A percentile compares a stretch with the other conserved stretches of the same genome.
Conservation (phyloP, 2,797 vertebrate genomes). For the Danio aesculapii region DNA sequence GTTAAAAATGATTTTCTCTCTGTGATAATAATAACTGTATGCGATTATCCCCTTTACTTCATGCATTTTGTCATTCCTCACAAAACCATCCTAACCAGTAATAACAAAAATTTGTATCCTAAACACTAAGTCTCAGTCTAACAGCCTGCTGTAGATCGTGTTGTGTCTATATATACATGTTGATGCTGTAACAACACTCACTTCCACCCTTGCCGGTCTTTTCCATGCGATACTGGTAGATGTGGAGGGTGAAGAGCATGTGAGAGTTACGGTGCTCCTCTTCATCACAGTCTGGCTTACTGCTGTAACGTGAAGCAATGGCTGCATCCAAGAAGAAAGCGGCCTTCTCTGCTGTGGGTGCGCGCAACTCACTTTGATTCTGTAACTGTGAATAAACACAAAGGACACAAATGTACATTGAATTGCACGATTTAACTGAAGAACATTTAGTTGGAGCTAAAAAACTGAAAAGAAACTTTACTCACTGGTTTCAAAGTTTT, state of each 20-base stretch:
- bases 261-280: constrained; percentile 95
- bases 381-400: constrained; percentile 83
- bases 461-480: too few species aligned
- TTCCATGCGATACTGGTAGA: constrained; percentile 99
- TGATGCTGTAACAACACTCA: constrained; percentile 74
- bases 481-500: too few species aligned
- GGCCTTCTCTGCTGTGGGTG: constrained; percentile 94
- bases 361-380: constrained; percentile 95
- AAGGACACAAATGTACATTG: neutral
- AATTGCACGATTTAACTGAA: neutral
- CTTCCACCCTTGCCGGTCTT: constrained; percentile 97
- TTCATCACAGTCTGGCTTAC: constrained; percentile 84
- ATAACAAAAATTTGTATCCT: neutral
- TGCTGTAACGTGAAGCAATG: constrained; percentile 89
- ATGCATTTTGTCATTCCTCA: neutral
- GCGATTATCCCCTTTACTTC: too few species aligned
- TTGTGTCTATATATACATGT: neutral
- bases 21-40: too few species aligned
- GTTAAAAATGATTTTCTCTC: too few species aligned
- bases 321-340: constrained; percentile 96
- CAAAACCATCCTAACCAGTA: neutral
- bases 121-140: neutral
- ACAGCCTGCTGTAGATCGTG: neutral
- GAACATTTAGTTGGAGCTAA: neutral
- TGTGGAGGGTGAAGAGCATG: constrained; percentile 98